These are phyloP conservation scores for Ochropleura plecta DNA, from an alignment of 2,888 invertebrate species.

Conservation along the genomic window DNA sequence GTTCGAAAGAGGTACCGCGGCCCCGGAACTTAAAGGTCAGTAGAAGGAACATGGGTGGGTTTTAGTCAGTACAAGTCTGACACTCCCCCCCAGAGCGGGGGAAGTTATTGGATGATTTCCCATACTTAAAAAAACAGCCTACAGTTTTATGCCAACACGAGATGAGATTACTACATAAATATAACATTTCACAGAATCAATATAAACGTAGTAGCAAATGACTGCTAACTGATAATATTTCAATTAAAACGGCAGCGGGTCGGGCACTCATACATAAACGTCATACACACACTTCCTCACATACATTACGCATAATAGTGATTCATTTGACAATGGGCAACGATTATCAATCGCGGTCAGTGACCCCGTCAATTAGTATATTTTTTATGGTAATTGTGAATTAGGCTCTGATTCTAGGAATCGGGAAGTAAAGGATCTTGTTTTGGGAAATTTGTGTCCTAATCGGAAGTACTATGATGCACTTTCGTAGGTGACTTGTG, in stretches of 20 bases:
- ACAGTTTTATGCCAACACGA: no score
- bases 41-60: no score
- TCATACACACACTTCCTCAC: slow-evolving; percentile 21
- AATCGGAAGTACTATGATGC: slow-evolving; percentile 22
- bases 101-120: no score
- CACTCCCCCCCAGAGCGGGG: no score
- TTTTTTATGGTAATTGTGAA: slow-evolving; percentile 54
- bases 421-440: neutral
- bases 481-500: slow-evolving; percentile 8
- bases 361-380: slow-evolving; percentile 62
- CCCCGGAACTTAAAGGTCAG: no score
- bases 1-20: no score
- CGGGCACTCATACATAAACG: slow-evolving; percentile 14
- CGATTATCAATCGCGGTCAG: slow-evolving; percentile 66
- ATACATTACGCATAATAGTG: slow-evolving; percentile 46
- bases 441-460: neutral
- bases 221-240: slow-evolving; percentile 66
- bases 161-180: slow-evolving; percentile 34
- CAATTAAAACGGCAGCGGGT: slow-evolving; percentile 65
- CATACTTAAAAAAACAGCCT: no score
- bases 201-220: slow-evolving; percentile 58
- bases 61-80: no score
- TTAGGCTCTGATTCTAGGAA: slow-evolving; percentile 8
- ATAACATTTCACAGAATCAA: slow-evolving; percentile 47
- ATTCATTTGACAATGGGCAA: slow-evolving; percentile 64